A percentile compares a stretch with the other conserved stretches of the same genome.
These are phyloP conservation scores for Trimorus sp. DNA, from an alignment of 2,888 invertebrate species.

Conservation along the genomic window DNA sequence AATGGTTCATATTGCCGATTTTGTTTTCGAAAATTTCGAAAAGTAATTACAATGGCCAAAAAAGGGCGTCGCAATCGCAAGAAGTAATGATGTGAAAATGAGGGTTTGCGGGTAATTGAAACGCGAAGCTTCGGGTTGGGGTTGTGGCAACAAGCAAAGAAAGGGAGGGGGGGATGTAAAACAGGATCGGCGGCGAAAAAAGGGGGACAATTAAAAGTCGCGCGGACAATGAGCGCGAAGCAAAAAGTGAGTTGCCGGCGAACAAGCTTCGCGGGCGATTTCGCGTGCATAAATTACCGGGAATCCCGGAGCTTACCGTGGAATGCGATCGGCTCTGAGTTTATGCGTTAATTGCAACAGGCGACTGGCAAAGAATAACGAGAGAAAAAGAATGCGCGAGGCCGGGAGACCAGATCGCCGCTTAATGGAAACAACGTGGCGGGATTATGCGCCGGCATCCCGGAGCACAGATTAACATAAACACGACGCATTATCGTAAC, in stretches of 20 bases:
- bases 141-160: too few relatives aligned
- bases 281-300: conserved; percentile 59
- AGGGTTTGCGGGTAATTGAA: too few relatives aligned
- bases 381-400: conserved; percentile 59
- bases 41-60: too few relatives aligned
- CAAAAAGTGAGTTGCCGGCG: conserved; percentile 18
- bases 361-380: conserved; percentile 53
- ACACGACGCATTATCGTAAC: conserved; percentile 74
- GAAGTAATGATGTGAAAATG: too few relatives aligned
- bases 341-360: conserved; percentile 66
- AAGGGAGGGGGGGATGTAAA: too few relatives aligned
- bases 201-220: neutral
- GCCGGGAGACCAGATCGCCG: conserved; percentile 60
- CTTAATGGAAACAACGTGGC: conserved; percentile 65
- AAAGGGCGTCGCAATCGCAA: too few relatives aligned
- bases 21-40: too few relatives aligned
- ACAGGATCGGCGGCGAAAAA: too few relatives aligned
- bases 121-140: too few relatives aligned
- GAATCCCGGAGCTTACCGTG: conserved; percentile 63
- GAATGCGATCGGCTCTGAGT: conserved; percentile 66
- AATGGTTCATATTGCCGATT: conserved; percentile 53
- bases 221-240: conserved; percentile 20
- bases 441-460: conserved; percentile 67
- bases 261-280: conserved; percentile 51
- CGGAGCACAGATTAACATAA: conserved; percentile 73